Conservation (phyloP, 2,113 vertebrate species). For the Prolemur simus region DNA sequence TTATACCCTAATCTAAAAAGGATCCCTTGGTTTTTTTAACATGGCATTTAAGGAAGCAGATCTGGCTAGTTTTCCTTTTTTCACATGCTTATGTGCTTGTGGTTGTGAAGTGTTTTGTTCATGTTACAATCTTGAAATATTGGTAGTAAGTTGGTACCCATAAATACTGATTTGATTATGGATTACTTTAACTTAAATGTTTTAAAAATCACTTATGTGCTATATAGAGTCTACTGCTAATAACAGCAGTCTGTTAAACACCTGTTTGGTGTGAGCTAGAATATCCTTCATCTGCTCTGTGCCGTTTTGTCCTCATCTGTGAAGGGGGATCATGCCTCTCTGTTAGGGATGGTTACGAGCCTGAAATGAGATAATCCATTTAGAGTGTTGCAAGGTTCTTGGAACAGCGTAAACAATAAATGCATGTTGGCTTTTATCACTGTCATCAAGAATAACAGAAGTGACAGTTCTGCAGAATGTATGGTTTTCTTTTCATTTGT, state of each 20-base stretch:
- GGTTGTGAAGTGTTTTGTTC: background rate
- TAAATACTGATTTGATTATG: slow-evolving; percentile 7
- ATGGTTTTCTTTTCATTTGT: background rate
- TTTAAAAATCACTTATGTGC: background rate
- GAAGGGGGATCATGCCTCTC: background rate
- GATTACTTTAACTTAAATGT: background rate
- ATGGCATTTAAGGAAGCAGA: background rate
- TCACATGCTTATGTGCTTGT: background rate
- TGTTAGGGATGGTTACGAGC: background rate
- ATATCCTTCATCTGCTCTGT: background rate
- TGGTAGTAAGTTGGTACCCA: background rate
- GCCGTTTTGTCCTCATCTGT: background rate
- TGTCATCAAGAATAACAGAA: background rate
- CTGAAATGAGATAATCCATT: background rate
- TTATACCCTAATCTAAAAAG: background rate
- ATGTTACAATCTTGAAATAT: background rate
- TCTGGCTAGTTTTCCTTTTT: background rate
- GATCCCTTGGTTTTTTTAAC: background rate
- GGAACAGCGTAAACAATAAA: background rate
- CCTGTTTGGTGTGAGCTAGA: background rate
- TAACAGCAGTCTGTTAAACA: background rate
- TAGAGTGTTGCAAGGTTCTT: background rate
- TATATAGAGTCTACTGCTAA: background rate
- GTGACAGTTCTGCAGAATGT: background rate
- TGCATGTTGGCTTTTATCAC: background rate